These are phyloP conservation scores for Cydia splendana DNA, from an alignment of 1,140 invertebrate species.

Conservation along the genomic window DNA sequence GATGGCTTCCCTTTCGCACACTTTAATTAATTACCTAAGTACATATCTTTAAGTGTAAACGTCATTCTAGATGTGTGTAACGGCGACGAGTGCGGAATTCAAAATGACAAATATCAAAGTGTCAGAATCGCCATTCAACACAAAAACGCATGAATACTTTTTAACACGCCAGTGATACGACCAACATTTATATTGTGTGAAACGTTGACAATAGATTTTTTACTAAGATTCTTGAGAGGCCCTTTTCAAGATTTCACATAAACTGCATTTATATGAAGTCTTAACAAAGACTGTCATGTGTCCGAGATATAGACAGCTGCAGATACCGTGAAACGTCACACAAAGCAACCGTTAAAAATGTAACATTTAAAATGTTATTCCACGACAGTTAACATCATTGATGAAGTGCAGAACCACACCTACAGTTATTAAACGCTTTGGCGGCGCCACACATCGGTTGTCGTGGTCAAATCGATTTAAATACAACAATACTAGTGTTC, in stretches of 20 bases:
- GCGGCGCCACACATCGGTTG: constrained; percentile 50
- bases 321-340: constrained; percentile 66
- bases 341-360: constrained; percentile 67
- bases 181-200: constrained; percentile 66
- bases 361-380: constrained; percentile 60
- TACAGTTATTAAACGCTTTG: constrained; percentile 50
- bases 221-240: constrained; percentile 68
- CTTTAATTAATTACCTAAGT: too few relatives aligned
- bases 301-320: constrained; percentile 72
- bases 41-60: too few relatives aligned
- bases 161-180: constrained; percentile 77
- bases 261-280: constrained; percentile 79
- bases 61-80: not conserved
- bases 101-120: constrained; percentile 62
- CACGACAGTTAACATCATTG: constrained; percentile 46
- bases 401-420: constrained; percentile 59
- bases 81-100: not conserved
- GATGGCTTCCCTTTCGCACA: too few relatives aligned
- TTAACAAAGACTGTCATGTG: constrained; percentile 67
- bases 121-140: constrained; percentile 66
- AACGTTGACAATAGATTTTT: constrained; percentile 68
- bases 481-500: constrained; percentile 49
- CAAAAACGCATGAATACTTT: constrained; percentile 77
- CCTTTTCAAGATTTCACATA: constrained; percentile 72
- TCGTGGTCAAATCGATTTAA: constrained; percentile 50